Base-by-base conservation (phyloP, 2,888 invertebrate species). In the Dolichopus griseipennis region DNA sequence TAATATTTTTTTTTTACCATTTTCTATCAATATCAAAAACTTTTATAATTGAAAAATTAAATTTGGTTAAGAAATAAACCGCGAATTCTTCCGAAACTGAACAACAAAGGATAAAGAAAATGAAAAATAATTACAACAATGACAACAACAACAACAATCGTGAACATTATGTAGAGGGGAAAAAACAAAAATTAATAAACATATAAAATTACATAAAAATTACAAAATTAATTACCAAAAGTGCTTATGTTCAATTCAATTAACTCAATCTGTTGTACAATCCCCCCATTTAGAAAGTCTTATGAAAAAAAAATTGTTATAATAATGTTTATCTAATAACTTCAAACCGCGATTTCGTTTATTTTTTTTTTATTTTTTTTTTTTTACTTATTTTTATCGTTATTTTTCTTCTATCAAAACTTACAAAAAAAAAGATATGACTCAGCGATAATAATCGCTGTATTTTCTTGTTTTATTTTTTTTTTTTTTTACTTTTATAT, bases 171-270 rank as follows among this genome's bases (percentile, higher is more conserved):
- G 18, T 52, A 52, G 1, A 52, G 8, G 8, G 15, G n/a, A n/a
- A n/a, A n/a, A n/a, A n/a, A 43, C 9, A 52, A 52, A 52, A 52
- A 52, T 52, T 52, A 52, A 52, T 52, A 52, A 52, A 52, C 52
- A 52, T 52, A 52, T 52, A 52, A 52, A 52, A 52, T 52, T 52
- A 52, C 52, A 52, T 52, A 52, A 52, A 52, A 52, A 52, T 52
- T 52, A 52, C 52, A 52, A 52, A 52, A 52, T 52, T 52, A 52
- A 52, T 52, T 52, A 52, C 52, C 18, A 52, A 52, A 52, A 52
- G 52, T 18, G 52, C 52, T 52, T 52, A 52, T 52, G 52, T 52
- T 52, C 52, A 52, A 52, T 52, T 52, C 52, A 52, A 52, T 52
- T 52, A 52, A 52, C 18, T 52, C 52, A 52, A 52, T 52, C 52